phyloP scores from a whole-genome alignment of 1,140 invertebrate genomes.

The Oppia nitens region DNA sequence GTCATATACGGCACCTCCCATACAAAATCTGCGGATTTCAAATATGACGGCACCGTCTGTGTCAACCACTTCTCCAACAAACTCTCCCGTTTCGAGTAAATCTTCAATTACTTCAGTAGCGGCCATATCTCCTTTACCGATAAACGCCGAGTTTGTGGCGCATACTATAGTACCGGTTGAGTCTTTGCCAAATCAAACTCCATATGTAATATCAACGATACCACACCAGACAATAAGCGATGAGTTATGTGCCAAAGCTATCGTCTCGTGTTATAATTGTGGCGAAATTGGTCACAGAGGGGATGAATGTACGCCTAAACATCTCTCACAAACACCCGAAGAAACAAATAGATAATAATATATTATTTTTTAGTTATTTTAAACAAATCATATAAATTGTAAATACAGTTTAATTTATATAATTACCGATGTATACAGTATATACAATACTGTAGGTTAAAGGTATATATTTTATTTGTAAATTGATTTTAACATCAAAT shows the following conservation, averaged over 20 bases:
- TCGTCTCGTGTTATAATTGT: slow-evolving; percentile 46
- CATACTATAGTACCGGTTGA: background rate
- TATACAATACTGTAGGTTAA: background rate
- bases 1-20: background rate
- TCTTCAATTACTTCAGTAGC: background rate
- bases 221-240: background rate
- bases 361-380: background rate
- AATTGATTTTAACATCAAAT: background rate
- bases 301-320: slow-evolving; percentile 49
- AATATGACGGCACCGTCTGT: background rate
- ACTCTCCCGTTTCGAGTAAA: background rate
- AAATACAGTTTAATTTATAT: too few species aligned
- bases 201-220: background rate
- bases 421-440: background rate
- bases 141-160: background rate
- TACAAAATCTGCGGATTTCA: background rate
- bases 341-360: background rate
- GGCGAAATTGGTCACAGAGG: slow-evolving; percentile 56
- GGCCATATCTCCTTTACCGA: background rate
- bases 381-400: too few species aligned
- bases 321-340: background rate
- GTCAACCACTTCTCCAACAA: background rate
- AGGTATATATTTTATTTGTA: background rate
- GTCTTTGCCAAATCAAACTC: background rate
- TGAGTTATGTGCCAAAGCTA: background rate